Percentiles rank a stretch among this genome's conserved stretches.
Evolutionary conservation across 2,113 vertebrate species (phyloP).

Genomic region (Tringa solitaria): DNA sequence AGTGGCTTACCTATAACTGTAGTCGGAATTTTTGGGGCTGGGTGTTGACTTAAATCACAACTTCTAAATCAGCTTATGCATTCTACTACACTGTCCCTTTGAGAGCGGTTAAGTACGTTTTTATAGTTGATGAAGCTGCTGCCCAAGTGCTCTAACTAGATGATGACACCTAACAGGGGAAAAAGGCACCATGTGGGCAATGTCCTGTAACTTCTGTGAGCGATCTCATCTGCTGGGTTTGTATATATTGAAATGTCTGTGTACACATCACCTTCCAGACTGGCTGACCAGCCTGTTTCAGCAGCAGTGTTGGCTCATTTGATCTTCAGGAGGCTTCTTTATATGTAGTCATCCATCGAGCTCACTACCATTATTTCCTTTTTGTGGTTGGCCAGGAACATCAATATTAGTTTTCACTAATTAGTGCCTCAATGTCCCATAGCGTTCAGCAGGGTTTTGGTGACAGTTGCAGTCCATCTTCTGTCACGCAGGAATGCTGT

Average conservation of each 20-base stretch:
- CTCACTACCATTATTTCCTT: fast-evolving
- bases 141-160: background rate
- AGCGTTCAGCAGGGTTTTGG: background rate
- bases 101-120: background rate
- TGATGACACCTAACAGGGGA: background rate
- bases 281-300: background rate
- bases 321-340: background rate
- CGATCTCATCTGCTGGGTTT: background rate
- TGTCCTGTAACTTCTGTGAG: background rate
- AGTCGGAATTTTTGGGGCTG: background rate
- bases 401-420: background rate
- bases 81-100: background rate
- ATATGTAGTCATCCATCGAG: background rate
- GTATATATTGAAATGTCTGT: background rate
- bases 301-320: background rate
- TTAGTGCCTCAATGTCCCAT: background rate
- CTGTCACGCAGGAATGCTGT: background rate
- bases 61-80: background rate
- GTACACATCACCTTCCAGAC: background rate
- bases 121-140: background rate
- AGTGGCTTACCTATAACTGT: background rate
- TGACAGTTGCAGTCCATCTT: background rate
- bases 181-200: background rate
- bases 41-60: background rate
- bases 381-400: background rate